Evolutionary conservation across 2,113 vertebrate genomes (phyloP), one percentile per base, ranked within the genome.

Genomic region (Paedocypris sp.): DNA sequence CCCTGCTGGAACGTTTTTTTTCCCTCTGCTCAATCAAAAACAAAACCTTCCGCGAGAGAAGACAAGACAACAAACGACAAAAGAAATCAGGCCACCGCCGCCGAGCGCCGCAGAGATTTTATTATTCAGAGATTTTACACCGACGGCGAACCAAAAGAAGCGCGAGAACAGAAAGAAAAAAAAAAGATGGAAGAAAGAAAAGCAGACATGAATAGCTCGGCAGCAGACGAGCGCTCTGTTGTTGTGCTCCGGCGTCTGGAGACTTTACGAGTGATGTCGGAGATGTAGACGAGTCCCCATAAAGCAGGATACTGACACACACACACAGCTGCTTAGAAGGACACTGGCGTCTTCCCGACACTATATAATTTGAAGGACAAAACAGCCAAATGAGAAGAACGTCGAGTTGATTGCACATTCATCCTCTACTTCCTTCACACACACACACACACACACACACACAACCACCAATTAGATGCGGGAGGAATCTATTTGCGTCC

Each of bases 371-470:
- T 85, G 78, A 81, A 80, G 75, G 74, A 85, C 77, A 83, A 81
- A 83, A 79, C 78, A 78, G 76, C 70, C 80, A 68, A 84, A 83
- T 76, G 75, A 85, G 79, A 77, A 76, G 77, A 83, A 79, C 74
- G 78, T 83, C 81, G 72, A 75, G 80, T 82, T 83, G 83, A 86
- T 87, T 87, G 85, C 79, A 85, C 82, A 85, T 84, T 84, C 81
- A 82, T 62, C 52, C 74, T 80, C 71, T 15, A 66, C 79, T 86
- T 84, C 80, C 81, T 83, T 84, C 80, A 46, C 48, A 43, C 52
- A 48, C 62, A 26, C 66, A 42, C 28, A 50, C 42, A 33, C 45
- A 15, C 12, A 22, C 45, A 46, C 18, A 29, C 11, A 81, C 80
- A 80, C 73, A 85, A 83, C 82, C 80, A 67, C 76, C 83, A 84